Evolutionary conservation across 2,888 invertebrate species (phyloP), one percentile per base, ranked within the genome.

Genomic region (Cryptocephalus primarius): DNA sequence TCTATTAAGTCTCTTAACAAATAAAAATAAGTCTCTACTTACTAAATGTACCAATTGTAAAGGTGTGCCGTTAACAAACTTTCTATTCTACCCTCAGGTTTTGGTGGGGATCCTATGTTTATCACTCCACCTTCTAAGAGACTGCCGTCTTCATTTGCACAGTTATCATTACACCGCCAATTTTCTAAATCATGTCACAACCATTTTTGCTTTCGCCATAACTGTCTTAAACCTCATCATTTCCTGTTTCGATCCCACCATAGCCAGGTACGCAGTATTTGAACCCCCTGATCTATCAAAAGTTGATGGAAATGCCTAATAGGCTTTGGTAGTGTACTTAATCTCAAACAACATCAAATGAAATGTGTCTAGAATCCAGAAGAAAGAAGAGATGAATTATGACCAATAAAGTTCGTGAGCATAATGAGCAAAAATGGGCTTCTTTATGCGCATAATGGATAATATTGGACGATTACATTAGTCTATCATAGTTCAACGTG

Each of bases 161-260:
- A 79, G 79, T 55, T 85, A 83, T 71, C 78, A 81, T 61, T 66
- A 66, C 47, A 84, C 86, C 8, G 84, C 87, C 1, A 73, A 78
- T 60, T 69, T 75, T 62, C 77, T 88, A 58, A 88, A 87, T 71
- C 80, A 85, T 63, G 65, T 77, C 32, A 80, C 84, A 45, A 83
- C 87, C 13, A 78, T 76, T 11, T 73, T 79, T 31, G 81, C 88
- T 8, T 85, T 88, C 66, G 66, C 80, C 48, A 81, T 88, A 44
- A 85, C 87, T 6, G 79, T 80, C 40, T 68, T 88, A 40, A 89
- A 89, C 67, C 72, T 88, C 32, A 72, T 88, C 43, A 84, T 88
- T 53, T 82, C 85, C 32, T 81, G 85, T 42, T 88, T 88, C 64
- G 87, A 88, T 70, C 83, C 85, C n/a, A 78, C 78, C 4, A 70